Conservation (phyloP, 2,888 invertebrate genomes). For the Drosophila putrida region DNA sequence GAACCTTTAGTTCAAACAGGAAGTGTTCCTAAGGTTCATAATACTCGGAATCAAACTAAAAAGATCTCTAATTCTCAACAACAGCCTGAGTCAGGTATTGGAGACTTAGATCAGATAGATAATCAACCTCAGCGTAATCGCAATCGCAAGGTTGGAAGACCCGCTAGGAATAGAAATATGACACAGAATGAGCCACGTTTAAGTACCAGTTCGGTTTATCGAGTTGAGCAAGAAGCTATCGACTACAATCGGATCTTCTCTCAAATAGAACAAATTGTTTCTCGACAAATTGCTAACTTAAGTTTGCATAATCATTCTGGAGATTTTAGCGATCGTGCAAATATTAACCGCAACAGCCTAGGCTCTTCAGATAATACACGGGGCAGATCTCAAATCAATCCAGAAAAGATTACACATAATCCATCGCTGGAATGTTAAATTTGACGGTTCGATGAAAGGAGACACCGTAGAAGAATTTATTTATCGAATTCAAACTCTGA, state of each 20-base stretch:
- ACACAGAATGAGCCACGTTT: background rate
- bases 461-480: background rate
- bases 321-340: background rate
- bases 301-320: background rate
- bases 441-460: background rate
- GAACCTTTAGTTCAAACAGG: too few relatives aligned
- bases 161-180: too few relatives aligned
- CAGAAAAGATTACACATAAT: background rate
- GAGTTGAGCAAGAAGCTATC: background rate
- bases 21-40: too few relatives aligned
- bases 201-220: background rate
- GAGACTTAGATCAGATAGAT: too few relatives aligned
- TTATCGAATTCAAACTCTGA: background rate
- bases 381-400: background rate
- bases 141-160: too few relatives aligned
- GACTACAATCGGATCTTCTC: background rate
- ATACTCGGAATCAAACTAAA: too few relatives aligned
- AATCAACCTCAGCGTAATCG: too few relatives aligned
- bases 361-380: background rate
- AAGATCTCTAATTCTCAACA: too few relatives aligned
- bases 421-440: background rate
- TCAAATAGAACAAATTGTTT: background rate
- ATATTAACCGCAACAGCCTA: background rate
- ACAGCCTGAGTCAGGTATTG: too few relatives aligned
- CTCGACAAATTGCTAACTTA: background rate